Base-by-base conservation (phyloP, 2,888 invertebrate genomes). In the Caradrina clavipalpis region DNA sequence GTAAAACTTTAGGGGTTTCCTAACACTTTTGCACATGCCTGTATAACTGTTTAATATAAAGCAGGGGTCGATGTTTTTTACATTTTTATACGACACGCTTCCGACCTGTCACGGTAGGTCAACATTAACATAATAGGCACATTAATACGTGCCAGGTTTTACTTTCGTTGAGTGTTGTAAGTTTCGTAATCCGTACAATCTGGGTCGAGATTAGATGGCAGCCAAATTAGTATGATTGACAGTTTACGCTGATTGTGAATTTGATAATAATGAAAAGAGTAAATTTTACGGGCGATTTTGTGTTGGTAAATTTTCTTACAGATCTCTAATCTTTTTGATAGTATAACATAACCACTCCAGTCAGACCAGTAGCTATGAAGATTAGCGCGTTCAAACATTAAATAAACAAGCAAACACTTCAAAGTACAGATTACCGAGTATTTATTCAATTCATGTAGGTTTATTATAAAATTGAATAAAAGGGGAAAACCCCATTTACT, bases 51-150 rank as follows among this genome's bases (percentile, higher is more conserved):
- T 54, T 45, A 59, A 72, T 59, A 54, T 51, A 55, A 73, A 62
- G 54, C 61, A 45, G 26, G 55, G 78, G 55, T 51, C 57, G 62
- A 49, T 55, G 53, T 73, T 81, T 77, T 73, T 56, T 54, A 54
- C 68, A 39, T 69, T 82, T 73, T 69, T 75, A 42, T 76, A 66
- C 65, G 73, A 39, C 80, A 80, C 74, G 61, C 61, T 80, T 76
- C 67, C 64, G 68, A 68, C 78, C 78, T 78, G 78, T 73, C 81
- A 80, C 80, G 82, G 79, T 80, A 76, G 82, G 77, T 71, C 73
- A 65, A 56, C 53, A 88, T 90, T 89, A 87, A 80, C 88, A 90
- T 90, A 90, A 89, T 88, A 86, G 70, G 69, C 73, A 83, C 86
- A 90, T 91, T 89, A 88, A 88, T 89, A 86, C 83, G 73, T 70